Evolutionary conservation across 2,888 invertebrate genomes (phyloP), one percentile per base, ranked within the genome.

Genomic region (Cryptocephalus moraei): DNA sequence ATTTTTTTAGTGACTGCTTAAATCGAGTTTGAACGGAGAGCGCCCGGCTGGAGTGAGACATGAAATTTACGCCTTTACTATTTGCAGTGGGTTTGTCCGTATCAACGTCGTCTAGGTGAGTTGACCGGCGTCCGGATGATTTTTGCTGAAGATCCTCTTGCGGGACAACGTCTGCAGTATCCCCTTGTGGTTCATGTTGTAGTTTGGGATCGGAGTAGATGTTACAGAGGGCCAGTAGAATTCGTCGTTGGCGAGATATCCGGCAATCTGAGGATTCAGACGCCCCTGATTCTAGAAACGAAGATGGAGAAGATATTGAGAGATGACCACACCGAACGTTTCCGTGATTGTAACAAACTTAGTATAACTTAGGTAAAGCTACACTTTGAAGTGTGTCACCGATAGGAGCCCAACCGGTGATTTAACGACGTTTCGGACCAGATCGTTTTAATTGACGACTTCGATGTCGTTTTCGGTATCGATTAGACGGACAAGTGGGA

Each of bases 141-240:
- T 91, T 48, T 80, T 78, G 55, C 91, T 84, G 65, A 84, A 88
- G 49, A 93, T 86, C 52, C 94, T 93, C 73, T 94, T 94, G 66
- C 94, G 78, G 58, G 89, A 83, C 64, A 96, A 76, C 47, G 91
- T 91, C 77, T 94, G 93, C 66, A 95, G 80, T 67, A 95, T 91
- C 68, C 91, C 88, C 84, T 88, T 88, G 74, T 95, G 94, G 76
- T 92, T 94, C 63, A 93, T 82, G 74, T 88, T 91, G 79, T 91
- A 89, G 76, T 91, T 92, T 92, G 52, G 92, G 93, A 75, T 95
- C 94, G 54, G 91, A 90, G 75, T 94, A 95, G 75, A 95, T 88
- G 77, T 92, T 92, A 62, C 90, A 88, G 71, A 95, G 76, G 49
- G 94, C 92, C 94, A 94, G 76, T 94, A 95, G 55, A 95, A 78